Base-by-base conservation (phyloP, 2,888 invertebrate species). In the Mayetiola destructor region DNA sequence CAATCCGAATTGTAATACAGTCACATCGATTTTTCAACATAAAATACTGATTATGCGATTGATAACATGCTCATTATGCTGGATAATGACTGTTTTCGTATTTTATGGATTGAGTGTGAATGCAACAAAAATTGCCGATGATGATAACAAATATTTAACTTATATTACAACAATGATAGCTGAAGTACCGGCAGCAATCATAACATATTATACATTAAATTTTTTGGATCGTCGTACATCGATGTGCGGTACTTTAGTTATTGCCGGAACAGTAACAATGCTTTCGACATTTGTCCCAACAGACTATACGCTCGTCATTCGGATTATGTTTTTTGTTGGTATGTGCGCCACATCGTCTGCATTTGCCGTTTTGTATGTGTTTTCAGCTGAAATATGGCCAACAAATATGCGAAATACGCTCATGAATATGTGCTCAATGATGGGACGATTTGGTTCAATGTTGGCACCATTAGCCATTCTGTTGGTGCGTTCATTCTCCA, bases 51-150 rank as follows among this genome's bases (percentile, higher is more conserved):
- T 67, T 56, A 68, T 69, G 66, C 66, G 71, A 37, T 68, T 72
- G 57, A 59, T 76, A 1, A 80, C 81, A 55, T 85, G 85, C 61
- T 82, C 82, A 14, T 78, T 85, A 62, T 86, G 85, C 74, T 88
- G 87, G 87, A 79, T 86, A 16, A 81, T 85, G 0, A 81, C 83
- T 63, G 82, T 84, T 0, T 81, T 88, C 60, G 81, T 88, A 20
- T 89, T 86, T 68, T 88, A 87, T 65, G 89, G 89, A 0, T 70
- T 89, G 36, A 85, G 85, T 0, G 75, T 89, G 57, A 87, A 85
- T 69, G 81, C 88, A 0, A 85, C 86, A 3, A 77, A 82, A 0
- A 70, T 89, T 55, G 68, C 80, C 16, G 88, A 87, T 1, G 48
- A 48, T 9, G 81, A 87, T 67, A 80, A 80, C 16, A 37, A 39